Percentiles rank a stretch among this genome's conserved stretches.
phyloP scores from a whole-genome alignment of 2,797 vertebrate species.

The Coregonus suidteri region DNA sequence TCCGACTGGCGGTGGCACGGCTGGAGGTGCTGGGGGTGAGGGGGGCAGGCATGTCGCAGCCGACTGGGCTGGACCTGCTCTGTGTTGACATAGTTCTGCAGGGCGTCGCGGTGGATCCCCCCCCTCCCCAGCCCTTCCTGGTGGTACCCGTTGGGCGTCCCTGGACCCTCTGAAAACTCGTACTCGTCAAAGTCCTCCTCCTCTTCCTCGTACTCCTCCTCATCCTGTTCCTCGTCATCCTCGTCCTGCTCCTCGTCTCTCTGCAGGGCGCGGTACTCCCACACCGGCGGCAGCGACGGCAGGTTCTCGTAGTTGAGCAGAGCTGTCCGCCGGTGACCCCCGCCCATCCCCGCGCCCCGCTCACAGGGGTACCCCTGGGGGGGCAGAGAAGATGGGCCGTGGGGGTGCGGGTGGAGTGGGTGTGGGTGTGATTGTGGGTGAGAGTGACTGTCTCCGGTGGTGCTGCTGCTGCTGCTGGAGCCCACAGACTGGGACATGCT shows the following conservation, averaged over 20 bases:
- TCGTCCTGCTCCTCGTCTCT: constrained; percentile 75
- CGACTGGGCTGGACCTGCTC: constrained; percentile 73
- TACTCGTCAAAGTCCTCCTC: constrained; percentile 83
- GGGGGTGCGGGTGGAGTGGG: constrained; percentile 56
- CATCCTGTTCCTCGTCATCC: constrained; percentile 73
- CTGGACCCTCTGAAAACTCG: constrained; percentile 79
- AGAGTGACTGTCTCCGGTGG: constrained; percentile 81
- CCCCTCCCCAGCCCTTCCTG: constrained; percentile 83
- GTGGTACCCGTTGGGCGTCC: constrained; percentile 87
- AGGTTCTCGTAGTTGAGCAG: constrained; percentile 97
- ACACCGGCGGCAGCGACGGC: constrained; percentile 90
- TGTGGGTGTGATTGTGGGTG: constrained; percentile 71
- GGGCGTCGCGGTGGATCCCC: constrained; percentile 84
- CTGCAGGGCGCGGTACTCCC: constrained; percentile 88
- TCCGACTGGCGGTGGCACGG: constrained; percentile 79
- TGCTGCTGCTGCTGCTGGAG: constrained; percentile 84
- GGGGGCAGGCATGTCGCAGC: constrained; percentile 74
- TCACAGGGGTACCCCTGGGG: constrained; percentile 75
- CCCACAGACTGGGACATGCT: constrained; percentile 80
- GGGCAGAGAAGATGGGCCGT: constrained; percentile 67
- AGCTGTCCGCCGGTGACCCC: constrained; percentile 84
- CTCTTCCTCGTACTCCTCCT: constrained; percentile 74
- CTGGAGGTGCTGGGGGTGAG: constrained; percentile 67
- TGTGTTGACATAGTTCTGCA: constrained; percentile 89
- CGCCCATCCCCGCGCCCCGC: constrained; percentile 62